Conservation (phyloP, 1,140 invertebrate species). For the Ceratitis capitata region DNA sequence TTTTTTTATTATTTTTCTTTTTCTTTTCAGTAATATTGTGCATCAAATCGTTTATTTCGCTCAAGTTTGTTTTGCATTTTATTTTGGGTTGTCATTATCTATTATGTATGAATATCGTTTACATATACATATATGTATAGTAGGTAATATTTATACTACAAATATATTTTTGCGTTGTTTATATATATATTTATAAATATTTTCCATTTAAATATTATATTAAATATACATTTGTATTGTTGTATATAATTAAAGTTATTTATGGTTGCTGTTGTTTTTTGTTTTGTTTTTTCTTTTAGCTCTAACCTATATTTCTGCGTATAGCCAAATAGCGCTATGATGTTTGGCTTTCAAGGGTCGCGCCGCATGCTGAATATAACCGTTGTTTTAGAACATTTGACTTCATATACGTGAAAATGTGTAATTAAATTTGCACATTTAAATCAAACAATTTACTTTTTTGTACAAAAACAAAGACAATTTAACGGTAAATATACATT, state of each 20-base stretch:
- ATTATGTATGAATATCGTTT: conserved; percentile 36
- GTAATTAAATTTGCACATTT: no score
- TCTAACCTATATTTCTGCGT: no score
- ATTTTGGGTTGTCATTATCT: conserved; percentile 44
- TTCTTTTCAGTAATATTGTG: conserved; percentile 36
- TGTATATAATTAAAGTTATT: conserved; percentile 10
- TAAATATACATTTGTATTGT: not conserved
- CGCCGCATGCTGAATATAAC: no score
- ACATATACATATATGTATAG: not conserved
- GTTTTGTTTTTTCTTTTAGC: not conserved
- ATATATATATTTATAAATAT: not conserved
- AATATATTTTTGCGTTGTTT: not conserved
- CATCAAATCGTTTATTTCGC: conserved; percentile 35
- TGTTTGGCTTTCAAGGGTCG: no score
- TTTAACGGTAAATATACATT: no score
- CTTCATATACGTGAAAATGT: no score
- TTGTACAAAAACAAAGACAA: no score
- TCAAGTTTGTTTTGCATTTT: no score
- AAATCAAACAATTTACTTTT: no score
- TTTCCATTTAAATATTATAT: not conserved
- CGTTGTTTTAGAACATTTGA: no score
- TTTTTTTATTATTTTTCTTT: no score
- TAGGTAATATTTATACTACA: not conserved
- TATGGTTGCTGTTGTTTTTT: not conserved
- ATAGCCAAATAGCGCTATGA: no score